Percentiles rank a stretch among this genome's conserved stretches.
These are phyloP conservation scores for Calypte anna DNA, from an alignment of 2,113 vertebrate species.

Conservation along the genomic window DNA sequence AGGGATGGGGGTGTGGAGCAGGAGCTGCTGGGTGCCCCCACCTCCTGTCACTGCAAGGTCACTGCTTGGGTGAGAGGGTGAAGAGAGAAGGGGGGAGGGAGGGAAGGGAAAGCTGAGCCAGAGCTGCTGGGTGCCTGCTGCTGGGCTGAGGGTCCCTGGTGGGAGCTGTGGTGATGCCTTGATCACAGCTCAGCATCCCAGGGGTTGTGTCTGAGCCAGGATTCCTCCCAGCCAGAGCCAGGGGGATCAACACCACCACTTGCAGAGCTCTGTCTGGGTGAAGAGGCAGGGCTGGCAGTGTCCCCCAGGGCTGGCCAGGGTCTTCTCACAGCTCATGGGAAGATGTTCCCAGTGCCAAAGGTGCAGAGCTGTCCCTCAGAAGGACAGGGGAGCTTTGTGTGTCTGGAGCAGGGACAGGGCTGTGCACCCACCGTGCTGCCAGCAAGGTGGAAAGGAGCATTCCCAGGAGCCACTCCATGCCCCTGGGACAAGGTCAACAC, in stretches of 20 bases:
- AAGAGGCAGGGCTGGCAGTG: background rate
- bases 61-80: background rate
- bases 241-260: background rate
- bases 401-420: background rate
- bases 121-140: background rate
- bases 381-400: background rate
- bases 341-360: rapidly evolving
- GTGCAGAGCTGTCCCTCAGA: background rate
- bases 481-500: background rate
- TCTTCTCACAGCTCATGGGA: background rate
- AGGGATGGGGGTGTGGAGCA: background rate
- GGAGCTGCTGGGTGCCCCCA: background rate
- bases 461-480: background rate
- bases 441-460: rapidly evolving
- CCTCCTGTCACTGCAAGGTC: background rate
- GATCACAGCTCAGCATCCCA: no score
- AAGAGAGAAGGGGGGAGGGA: background rate
- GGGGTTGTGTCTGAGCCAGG: background rate
- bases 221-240: background rate
- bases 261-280: background rate
- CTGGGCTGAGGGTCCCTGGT: background rate
- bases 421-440: no score
- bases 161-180: background rate
- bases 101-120: background rate
- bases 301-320: background rate